Evolutionary conservation across 2,113 vertebrate genomes (phyloP).

Genomic region (Anser brachyrhynchus): DNA sequence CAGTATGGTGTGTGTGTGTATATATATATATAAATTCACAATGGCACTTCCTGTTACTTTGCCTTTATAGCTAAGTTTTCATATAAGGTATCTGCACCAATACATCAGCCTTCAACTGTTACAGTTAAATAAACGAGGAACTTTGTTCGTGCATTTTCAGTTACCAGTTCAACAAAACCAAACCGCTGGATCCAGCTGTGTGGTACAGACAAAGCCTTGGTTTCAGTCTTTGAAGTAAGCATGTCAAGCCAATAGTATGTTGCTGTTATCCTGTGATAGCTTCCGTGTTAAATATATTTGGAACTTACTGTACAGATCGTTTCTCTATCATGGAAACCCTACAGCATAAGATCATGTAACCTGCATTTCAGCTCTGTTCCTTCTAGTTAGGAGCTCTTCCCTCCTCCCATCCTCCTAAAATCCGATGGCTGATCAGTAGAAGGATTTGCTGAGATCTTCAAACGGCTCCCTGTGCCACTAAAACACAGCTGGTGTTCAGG

Average conservation of each 20-base stretch:
- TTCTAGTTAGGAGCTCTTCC: background rate
- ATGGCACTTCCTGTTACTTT: background rate
- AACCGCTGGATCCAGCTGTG: background rate
- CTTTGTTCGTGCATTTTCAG: background rate
- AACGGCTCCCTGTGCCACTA: background rate
- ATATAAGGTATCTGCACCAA: background rate
- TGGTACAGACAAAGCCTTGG: background rate
- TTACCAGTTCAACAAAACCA: background rate
- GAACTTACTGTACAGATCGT: background rate
- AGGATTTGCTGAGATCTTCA: background rate
- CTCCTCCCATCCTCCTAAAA: too few relatives aligned
- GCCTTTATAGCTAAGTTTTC: background rate
- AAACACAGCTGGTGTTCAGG: background rate
- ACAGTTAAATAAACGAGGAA: background rate
- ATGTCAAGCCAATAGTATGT: background rate
- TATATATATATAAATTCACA: too few relatives aligned
- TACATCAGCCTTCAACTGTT: background rate
- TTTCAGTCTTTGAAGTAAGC: background rate
- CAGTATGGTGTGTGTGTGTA: background rate
- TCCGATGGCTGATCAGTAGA: background rate
- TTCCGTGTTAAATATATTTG: background rate
- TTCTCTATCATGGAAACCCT: background rate
- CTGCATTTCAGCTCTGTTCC: background rate
- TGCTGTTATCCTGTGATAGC: background rate
- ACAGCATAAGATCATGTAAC: background rate